phyloP scores from a whole-genome alignment of 2,888 invertebrate genomes.

The Tribolium freemani region DNA sequence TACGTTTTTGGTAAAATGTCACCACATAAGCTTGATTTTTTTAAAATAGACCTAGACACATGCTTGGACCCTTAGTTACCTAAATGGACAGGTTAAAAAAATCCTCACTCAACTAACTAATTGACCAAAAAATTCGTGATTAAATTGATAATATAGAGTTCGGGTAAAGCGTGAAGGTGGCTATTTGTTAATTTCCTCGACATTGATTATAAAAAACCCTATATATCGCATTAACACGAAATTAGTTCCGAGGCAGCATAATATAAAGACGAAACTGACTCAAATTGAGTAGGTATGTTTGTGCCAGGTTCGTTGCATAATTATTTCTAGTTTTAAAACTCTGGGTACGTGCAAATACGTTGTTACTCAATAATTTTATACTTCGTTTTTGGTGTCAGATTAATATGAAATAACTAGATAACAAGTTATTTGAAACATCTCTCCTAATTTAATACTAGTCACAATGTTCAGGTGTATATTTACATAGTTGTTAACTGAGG shows the following conservation, averaged over 20 bases:
- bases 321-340: background rate
- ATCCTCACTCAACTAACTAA: background rate
- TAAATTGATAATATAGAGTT: background rate
- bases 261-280: too few species aligned
- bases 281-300: too few species aligned
- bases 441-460: background rate
- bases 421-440: slow-evolving; percentile 1
- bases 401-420: background rate
- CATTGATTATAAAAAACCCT: background rate
- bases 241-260: background rate
- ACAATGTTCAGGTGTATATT: background rate
- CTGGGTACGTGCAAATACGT: slow-evolving; percentile 5
- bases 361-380: background rate
- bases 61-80: slow-evolving; percentile 55
- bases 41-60: slow-evolving; percentile 41
- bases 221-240: background rate
- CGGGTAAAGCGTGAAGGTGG: background rate
- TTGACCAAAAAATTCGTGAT: background rate
- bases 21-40: background rate
- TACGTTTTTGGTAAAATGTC: background rate
- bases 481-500: too few species aligned
- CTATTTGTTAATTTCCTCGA: background rate
- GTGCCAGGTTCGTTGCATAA: background rate
- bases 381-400: slow-evolving; percentile 21
- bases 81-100: slow-evolving; percentile 44